Evolutionary conservation across 2,888 invertebrate genomes (phyloP).

Genomic region (Lasioglossum figueresi): DNA sequence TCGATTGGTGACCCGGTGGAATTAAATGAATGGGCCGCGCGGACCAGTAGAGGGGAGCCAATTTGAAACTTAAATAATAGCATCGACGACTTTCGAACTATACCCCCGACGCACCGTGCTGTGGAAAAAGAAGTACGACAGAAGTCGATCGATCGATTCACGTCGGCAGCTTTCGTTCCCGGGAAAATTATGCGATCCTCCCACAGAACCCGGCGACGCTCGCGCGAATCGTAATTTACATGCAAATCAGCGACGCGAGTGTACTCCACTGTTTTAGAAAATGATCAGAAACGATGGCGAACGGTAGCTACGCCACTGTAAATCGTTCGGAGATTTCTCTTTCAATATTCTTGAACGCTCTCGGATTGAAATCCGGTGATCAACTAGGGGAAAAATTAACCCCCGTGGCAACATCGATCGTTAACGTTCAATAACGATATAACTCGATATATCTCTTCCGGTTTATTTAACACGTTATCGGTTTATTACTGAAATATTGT

Average conservation of each 20-base stretch:
- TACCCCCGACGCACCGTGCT: slow-evolving; percentile 5
- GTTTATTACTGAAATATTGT: neutral
- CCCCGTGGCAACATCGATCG: neutral
- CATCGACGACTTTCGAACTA: slow-evolving; percentile 44
- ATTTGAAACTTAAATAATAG: slow-evolving; percentile 60
- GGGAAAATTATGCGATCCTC: slow-evolving; percentile 29
- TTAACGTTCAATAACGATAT: neutral
- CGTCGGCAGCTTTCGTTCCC: slow-evolving; percentile 8
- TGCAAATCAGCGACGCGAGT: slow-evolving; percentile 4
- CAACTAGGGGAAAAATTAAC: neutral
- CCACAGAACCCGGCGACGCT: slow-evolving; percentile 2
- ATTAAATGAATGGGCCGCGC: slow-evolving; percentile 44
- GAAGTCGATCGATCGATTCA: slow-evolving; percentile 22
- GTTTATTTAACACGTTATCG: neutral
- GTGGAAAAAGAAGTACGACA: neutral
- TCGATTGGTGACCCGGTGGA: slow-evolving; percentile 49
- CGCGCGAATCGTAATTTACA: slow-evolving; percentile 25
- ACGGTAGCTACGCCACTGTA: neutral
- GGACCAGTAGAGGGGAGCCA: neutral
- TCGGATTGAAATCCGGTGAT: neutral
- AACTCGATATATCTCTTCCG: fast-evolving
- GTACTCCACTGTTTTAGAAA: slow-evolving; percentile 1
- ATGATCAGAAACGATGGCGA: neutral
- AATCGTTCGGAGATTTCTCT: neutral
- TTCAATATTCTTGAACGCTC: neutral